Percentiles rank a stretch among this genome's conserved stretches.
phyloP scores from a whole-genome alignment of 2,797 vertebrate species.

The Coreius guichenoti region DNA sequence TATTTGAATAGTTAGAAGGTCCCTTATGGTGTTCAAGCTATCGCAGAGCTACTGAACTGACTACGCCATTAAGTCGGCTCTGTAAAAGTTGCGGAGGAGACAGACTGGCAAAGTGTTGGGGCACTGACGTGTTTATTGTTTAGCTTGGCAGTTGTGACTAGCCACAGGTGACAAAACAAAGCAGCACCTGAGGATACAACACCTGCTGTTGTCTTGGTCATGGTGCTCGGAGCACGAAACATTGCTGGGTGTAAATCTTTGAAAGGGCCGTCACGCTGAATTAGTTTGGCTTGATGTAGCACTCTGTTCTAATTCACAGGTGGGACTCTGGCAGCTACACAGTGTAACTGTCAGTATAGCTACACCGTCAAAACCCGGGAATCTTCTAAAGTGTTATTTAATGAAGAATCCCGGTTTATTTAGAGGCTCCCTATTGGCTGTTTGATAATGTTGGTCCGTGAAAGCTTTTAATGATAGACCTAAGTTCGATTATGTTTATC shows the following conservation, averaged over 20 bases:
- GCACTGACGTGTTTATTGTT: slow-evolving; percentile 35
- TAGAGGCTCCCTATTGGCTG: slow-evolving; percentile 18
- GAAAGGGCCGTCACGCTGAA: slow-evolving; percentile 57
- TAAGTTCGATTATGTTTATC: background rate
- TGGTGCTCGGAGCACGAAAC: slow-evolving; percentile 39
- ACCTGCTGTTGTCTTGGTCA: slow-evolving; percentile 59
- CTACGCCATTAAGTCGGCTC: background rate
- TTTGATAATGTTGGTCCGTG: background rate
- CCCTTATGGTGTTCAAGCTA: slow-evolving; percentile 13
- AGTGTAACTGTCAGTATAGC: slow-evolving; percentile 47
- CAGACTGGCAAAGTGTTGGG: slow-evolving; percentile 1
- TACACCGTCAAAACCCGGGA: slow-evolving; percentile 30
- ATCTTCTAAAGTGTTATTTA: slow-evolving; percentile 16
- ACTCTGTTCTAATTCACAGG: slow-evolving; percentile 57
- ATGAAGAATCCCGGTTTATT: slow-evolving; percentile 13
- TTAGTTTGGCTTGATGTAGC: slow-evolving; percentile 50
- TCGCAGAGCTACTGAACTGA: background rate
- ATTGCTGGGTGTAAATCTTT: slow-evolving; percentile 55
- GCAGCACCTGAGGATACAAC: slow-evolving; percentile 55
- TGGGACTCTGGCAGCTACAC: slow-evolving; percentile 53
- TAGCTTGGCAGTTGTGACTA: slow-evolving; percentile 25
- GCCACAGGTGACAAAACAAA: slow-evolving; percentile 59
- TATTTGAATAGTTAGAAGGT: slow-evolving; percentile 23
- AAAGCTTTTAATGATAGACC: background rate
- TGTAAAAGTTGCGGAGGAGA: slow-evolving; percentile 12